A percentile compares a stretch with the other conserved stretches of the same genome.
phyloP scores from a whole-genome alignment of 2,888 invertebrate species.

The Oscheius sp. region DNA sequence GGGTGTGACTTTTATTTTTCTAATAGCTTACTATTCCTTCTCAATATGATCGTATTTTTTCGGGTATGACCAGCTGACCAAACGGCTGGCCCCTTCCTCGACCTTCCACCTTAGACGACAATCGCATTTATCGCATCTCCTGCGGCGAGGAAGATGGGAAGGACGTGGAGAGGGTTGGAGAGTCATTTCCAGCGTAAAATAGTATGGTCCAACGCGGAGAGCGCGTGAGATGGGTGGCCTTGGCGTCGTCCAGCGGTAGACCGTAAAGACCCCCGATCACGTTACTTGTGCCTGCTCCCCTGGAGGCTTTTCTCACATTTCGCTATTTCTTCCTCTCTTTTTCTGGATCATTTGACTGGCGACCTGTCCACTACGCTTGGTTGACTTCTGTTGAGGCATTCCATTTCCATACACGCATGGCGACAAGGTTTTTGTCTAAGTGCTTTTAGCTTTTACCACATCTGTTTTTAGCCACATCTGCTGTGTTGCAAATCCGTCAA shows the following conservation, averaged over 20 bases:
- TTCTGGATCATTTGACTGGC: neutral
- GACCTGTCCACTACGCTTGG: neutral
- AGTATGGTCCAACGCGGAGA: neutral
- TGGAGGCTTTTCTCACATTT: neutral
- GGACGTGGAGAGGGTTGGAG: neutral
- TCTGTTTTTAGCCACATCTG: no score
- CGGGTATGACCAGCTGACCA: constrained; percentile 11
- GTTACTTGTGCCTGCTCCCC: constrained; percentile 5
- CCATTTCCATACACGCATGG: no score
- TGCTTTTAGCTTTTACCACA: no score
- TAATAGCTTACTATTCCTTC: no score
- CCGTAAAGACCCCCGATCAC: constrained; percentile 28
- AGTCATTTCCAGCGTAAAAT: neutral
- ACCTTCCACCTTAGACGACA: constrained; percentile 19
- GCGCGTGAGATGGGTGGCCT: constrained; percentile 6
- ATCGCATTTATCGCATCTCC: constrained; percentile 31
- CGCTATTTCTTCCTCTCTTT: neutral
- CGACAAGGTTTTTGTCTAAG: no score
- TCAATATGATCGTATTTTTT: no score
- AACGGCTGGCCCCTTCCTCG: neutral
- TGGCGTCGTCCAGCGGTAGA: constrained; percentile 23
- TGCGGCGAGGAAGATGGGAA: constrained; percentile 10
- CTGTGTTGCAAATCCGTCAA: no score
- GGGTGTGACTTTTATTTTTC: no score
- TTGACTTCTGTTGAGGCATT: no score